phyloP scores from a whole-genome alignment of 2,888 invertebrate species.

The Balanococcus diminutus region DNA sequence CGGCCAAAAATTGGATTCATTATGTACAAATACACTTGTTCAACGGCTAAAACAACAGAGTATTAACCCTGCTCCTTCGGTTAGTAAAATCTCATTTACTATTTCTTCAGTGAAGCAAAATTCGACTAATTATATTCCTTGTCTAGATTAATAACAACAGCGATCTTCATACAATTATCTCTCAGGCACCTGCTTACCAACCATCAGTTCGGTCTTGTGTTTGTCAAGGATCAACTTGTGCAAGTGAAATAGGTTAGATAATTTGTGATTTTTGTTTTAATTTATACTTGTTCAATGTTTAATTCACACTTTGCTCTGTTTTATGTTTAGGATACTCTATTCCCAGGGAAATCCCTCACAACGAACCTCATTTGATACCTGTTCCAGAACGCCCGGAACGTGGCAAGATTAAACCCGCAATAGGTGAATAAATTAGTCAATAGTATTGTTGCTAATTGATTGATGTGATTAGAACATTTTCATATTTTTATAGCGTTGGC shows the following conservation, averaged over 20 bases:
- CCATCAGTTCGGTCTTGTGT: not conserved
- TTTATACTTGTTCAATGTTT: not conserved
- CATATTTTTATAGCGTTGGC: not conserved
- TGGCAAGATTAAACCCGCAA: not conserved
- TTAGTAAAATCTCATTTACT: not conserved
- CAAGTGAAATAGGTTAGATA: not conserved
- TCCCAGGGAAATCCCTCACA: not conserved
- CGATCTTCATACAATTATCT: not conserved
- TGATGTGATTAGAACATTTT: not conserved
- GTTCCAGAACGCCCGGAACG: not conserved
- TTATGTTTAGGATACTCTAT: not conserved
- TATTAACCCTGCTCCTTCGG: not conserved
- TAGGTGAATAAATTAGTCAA: not conserved
- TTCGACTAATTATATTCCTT: not conserved
- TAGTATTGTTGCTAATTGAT: not conserved
- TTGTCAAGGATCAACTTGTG: constrained; percentile 26
- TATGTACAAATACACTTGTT: not conserved
- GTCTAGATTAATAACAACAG: not conserved
- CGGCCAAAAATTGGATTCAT: not conserved
- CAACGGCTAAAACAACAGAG: not conserved
- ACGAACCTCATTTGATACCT: not conserved
- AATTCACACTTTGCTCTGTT: not conserved
- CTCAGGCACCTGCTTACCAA: not conserved
- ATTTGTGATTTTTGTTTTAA: not conserved
- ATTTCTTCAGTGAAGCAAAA: not conserved